Percentiles rank a stretch among this genome's conserved stretches.
Conservation (phyloP, 2,888 invertebrate genomes). For the Tiliacea citrago region DNA sequence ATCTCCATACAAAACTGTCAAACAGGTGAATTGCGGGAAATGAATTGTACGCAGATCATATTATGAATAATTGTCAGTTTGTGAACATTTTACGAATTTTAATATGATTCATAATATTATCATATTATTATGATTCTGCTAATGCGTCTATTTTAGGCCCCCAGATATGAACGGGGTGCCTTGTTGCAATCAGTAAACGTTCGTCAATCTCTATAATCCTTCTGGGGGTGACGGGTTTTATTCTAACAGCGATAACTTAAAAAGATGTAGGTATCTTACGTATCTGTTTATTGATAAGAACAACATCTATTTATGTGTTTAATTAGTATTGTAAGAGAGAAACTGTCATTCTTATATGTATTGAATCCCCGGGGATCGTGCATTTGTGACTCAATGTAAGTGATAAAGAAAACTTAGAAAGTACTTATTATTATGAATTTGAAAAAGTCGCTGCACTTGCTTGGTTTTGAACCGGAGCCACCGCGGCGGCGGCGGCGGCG, state of each 20-base stretch:
- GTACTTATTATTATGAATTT: not conserved
- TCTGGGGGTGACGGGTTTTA: not conserved
- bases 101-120: too few relatives aligned
- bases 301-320: not conserved
- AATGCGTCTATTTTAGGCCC: too few relatives aligned
- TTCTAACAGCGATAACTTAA: not conserved
- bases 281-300: not conserved
- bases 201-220: not conserved
- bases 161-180: too few relatives aligned
- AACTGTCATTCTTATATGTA: not conserved
- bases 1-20: too few relatives aligned
- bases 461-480: constrained; percentile 8
- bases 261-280: too few relatives aligned
- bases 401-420: not conserved
- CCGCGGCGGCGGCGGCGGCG: too few relatives aligned
- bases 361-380: not conserved
- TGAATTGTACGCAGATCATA: too few relatives aligned
- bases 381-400: not conserved
- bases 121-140: too few relatives aligned
- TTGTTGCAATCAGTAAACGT: not conserved
- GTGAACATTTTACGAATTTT: too few relatives aligned
- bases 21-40: too few relatives aligned
- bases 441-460: not conserved
- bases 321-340: not conserved
- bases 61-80: too few relatives aligned